Evolutionary conservation across 2,797 vertebrate genomes (phyloP), one percentile per base, ranked within the genome.

Genomic region (Peromyscus aztecus): DNA sequence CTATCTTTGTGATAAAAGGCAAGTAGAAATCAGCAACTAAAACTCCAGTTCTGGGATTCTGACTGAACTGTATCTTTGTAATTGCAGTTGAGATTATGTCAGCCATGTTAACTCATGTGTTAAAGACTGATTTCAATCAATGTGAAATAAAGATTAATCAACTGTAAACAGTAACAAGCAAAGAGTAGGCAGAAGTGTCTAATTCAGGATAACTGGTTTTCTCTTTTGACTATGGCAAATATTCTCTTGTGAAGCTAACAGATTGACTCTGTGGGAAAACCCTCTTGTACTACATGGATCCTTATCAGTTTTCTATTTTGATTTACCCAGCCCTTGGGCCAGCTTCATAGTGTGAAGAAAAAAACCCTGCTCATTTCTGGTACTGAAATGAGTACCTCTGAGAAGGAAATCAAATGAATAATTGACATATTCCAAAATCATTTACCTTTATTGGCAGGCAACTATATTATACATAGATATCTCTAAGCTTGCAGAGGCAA

Each of bases 241-340:
- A 52, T 43, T 91, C 31, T 94, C 61, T 82, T 40, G 5, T 57
- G 84, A 96, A 67, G 37, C 52, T 65, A 89, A 67, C 77, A 81
- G 55, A 93, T 0, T 75, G 52, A 73, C 43, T 94, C 29, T 49
- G n/a, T 91, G 71, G 71, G 88, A 94, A 80, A 75, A n/a, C 7
- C 10, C 86, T 82, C 85, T 11, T 52, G 10, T 88, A 86, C 31
- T 65, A 40, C 16, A 63, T 61, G 59, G 31, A 57, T 55, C 43
- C 78, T 78, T 95, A 90, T 43, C 87, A 93, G 75, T 92, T 95
- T 98, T 95, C 57, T 96, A 69, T 89, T 96, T 96, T 94, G 90
- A 94, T 90, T 95, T 92, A 86, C 55, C 85, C 55, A 43, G 87
- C 37, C 55, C 55, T 75, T 87, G 67, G 82, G 29, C 46, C 92